These are phyloP conservation scores for Lanius collurio DNA, from an alignment of 2,113 vertebrate genomes.

Conservation along the genomic window DNA sequence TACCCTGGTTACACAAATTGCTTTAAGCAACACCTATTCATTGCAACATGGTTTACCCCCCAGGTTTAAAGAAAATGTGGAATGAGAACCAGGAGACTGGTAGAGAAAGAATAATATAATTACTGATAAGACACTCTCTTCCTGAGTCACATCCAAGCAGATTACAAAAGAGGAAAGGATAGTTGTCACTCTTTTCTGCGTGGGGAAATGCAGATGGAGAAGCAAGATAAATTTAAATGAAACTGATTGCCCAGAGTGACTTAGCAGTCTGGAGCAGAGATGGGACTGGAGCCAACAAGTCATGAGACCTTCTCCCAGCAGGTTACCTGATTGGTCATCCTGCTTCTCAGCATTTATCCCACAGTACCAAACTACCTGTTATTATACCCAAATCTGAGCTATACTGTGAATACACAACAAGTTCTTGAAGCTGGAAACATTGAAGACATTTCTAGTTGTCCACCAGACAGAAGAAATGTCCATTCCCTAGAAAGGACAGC, in stretches of 20 bases:
- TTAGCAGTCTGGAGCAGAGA: neutral
- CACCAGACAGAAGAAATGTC: neutral
- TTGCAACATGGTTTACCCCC: neutral
- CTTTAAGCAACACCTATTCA: neutral
- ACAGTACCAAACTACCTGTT: neutral
- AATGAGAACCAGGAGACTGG: neutral
- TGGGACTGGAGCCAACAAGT: neutral
- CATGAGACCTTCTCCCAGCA: neutral
- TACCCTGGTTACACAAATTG: neutral
- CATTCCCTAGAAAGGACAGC: neutral
- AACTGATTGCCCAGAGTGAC: neutral
- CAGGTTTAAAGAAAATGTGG: neutral
- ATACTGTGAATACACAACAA: neutral
- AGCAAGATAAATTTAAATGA: neutral
- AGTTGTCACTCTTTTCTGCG: neutral
- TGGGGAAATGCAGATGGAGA: neutral
- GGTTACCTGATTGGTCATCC: neutral
- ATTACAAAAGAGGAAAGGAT: neutral
- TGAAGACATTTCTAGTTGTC: neutral
- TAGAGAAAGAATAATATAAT: neutral
- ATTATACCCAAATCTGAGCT: neutral
- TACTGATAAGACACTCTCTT: neutral
- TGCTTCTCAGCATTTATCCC: neutral
- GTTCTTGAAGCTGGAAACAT: neutral
- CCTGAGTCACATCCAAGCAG: neutral